Percentiles rank a stretch among this genome's conserved stretches.
Evolutionary conservation across 2,113 vertebrate genomes (phyloP).

Genomic region (Nipponia nippon): DNA sequence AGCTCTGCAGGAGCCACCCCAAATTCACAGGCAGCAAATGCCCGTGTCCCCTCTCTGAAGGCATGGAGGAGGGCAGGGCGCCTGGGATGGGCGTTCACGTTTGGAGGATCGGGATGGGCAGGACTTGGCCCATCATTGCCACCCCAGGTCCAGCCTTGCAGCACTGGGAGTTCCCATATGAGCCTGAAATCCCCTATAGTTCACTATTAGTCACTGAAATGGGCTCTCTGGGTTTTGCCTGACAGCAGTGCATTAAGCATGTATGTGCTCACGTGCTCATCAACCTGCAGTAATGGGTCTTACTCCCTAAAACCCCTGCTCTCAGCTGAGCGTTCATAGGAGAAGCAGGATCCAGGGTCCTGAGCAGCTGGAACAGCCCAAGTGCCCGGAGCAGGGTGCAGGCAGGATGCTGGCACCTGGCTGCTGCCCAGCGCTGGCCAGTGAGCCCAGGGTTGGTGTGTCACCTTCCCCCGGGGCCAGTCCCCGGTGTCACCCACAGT

Average conservation of each 20-base stretch:
- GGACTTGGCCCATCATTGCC: not conserved
- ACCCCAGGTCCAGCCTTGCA: not conserved
- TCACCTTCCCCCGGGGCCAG: not conserved
- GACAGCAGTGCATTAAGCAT: not conserved
- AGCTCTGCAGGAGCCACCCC: not conserved
- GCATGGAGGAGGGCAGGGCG: not conserved
- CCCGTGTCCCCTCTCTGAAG: not conserved
- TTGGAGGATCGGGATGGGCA: not conserved
- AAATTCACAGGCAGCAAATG: not conserved
- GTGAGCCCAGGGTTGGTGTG: not conserved
- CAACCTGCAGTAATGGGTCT: not conserved
- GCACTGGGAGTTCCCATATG: not conserved
- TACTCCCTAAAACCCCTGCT: not conserved
- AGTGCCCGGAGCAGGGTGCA: not conserved
- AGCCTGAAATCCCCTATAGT: not conserved
- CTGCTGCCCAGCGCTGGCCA: not conserved
- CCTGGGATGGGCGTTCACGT: accelerated
- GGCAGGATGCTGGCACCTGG: not conserved
- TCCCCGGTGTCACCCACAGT: not conserved
- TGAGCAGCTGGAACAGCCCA: not conserved
- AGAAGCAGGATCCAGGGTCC: not conserved
- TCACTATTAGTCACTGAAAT: not conserved
- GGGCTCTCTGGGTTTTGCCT: not conserved
- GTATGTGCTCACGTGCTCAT: accelerated
- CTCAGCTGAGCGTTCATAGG: accelerated